Evolutionary conservation across 2,797 vertebrate species (phyloP).

Genomic region (Anguilla obscura): DNA sequence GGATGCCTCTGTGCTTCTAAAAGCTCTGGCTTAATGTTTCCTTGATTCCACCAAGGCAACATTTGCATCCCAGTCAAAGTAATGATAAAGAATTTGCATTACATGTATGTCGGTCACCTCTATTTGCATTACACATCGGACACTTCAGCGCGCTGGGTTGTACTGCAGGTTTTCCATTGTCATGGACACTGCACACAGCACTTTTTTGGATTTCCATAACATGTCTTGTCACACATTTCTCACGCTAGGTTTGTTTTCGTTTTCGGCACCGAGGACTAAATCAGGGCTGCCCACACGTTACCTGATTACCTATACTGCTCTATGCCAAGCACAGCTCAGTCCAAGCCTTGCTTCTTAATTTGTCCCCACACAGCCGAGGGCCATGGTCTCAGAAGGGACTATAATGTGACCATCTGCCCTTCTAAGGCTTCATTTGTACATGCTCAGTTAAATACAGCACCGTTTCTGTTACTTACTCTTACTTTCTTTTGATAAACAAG

Average conservation of each 20-base stretch:
- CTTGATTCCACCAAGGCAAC: not conserved
- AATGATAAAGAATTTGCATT: conserved; percentile 9
- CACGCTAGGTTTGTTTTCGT: not conserved
- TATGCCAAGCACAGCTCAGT: not conserved
- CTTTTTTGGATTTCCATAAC: not conserved
- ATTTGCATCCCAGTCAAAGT: conserved; percentile 8
- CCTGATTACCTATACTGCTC: not conserved
- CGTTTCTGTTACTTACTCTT: not conserved
- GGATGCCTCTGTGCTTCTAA: not conserved
- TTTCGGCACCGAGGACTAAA: not conserved
- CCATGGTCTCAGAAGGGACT: not conserved
- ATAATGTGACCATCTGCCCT: not conserved
- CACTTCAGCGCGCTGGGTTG: not conserved
- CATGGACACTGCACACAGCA: not conserved
- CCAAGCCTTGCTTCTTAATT: not conserved
- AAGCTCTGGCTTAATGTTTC: not conserved
- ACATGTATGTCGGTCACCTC: not conserved
- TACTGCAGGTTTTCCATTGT: not conserved
- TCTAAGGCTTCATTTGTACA: not conserved
- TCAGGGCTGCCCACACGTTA: not conserved
- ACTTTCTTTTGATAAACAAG: not conserved
- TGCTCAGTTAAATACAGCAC: not conserved
- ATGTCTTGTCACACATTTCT: not conserved
- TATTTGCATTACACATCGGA: not conserved
- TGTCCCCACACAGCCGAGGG: not conserved